These are phyloP conservation scores for Gari tellinella DNA, from an alignment of 2,888 invertebrate species.

Conservation along the genomic window DNA sequence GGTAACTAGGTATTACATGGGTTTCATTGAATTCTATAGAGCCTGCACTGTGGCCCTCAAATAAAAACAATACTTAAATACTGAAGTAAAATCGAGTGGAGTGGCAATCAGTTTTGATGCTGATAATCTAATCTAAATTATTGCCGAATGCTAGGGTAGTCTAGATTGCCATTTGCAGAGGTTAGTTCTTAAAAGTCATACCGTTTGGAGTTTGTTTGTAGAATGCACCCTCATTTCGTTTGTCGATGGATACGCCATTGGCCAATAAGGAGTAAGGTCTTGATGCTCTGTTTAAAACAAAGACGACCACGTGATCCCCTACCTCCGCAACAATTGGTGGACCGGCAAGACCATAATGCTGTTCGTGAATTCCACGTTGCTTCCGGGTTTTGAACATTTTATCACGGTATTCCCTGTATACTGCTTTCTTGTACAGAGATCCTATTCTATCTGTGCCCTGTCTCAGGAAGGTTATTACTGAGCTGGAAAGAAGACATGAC, in stretches of 20 bases:
- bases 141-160: too few species aligned
- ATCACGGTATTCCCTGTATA: constrained; percentile 59
- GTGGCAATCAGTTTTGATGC: too few species aligned
- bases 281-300: constrained; percentile 54
- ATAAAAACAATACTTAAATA: too few species aligned
- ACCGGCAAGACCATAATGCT: constrained; percentile 62
- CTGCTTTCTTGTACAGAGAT: constrained; percentile 56
- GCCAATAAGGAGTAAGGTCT: constrained; percentile 60
- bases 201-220: constrained; percentile 29
- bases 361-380: constrained; percentile 13
- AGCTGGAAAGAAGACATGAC: not conserved
- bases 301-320: constrained; percentile 51
- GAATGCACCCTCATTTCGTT: constrained; percentile 60
- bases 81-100: too few species aligned
- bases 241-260: constrained; percentile 61
- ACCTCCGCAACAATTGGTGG: constrained; percentile 60
- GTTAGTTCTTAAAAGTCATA: too few species aligned
- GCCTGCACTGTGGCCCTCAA: too few species aligned
- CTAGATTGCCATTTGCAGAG: too few species aligned
- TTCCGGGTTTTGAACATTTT: constrained; percentile 37
- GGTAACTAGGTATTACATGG: too few species aligned
- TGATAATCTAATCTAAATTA: too few species aligned
- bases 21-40: too few species aligned
- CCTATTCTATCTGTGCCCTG: constrained; percentile 50
- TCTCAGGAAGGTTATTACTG: constrained; percentile 19